phyloP scores from a whole-genome alignment of 2,797 vertebrate species.

The Pipistrellus pygmaeus region DNA sequence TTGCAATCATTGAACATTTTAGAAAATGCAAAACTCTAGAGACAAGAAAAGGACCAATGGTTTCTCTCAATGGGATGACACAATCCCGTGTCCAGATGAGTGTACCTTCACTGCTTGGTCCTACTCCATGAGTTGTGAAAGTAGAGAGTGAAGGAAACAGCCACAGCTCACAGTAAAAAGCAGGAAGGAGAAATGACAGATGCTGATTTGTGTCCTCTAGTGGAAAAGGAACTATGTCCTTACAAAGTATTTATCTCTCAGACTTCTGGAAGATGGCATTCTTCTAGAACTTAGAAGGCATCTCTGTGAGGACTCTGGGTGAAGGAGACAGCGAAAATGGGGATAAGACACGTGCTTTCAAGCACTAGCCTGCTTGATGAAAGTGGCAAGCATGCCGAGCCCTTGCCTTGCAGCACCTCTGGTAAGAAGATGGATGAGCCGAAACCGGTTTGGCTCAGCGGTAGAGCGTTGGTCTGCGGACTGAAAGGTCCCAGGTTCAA shows the following conservation, averaged over 20 bases:
- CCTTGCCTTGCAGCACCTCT: conserved; percentile 88
- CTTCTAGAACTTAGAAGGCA: conserved; percentile 83
- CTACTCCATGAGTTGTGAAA: not conserved
- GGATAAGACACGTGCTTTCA: conserved; percentile 90
- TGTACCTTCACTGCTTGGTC: not conserved
- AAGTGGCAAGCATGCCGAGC: conserved; percentile 88
- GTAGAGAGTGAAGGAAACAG: not conserved
- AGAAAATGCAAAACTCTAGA: not conserved
- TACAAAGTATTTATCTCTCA: conserved; percentile 87
- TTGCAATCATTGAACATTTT: not conserved
- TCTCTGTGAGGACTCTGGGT: conserved; percentile 81
- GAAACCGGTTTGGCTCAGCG: too few relatives aligned
- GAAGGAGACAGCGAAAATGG: conserved; percentile 87
- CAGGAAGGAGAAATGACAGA: conserved; percentile 93
- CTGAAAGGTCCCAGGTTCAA: too few relatives aligned
- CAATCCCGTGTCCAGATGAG: not conserved
- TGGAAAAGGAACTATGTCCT: conserved; percentile 90
- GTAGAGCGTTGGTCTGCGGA: too few relatives aligned
- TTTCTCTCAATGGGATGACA: not conserved
- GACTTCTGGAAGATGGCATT: conserved; percentile 91
- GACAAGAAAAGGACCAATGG: not conserved
- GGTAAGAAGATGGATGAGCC: conserved; percentile 85
- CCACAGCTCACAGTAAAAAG: conserved; percentile 90
- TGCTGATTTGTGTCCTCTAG: conserved; percentile 89
- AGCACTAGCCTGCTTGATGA: conserved; percentile 90